Base-by-base conservation (phyloP, 2,888 invertebrate genomes). In the Eilema caniola region DNA sequence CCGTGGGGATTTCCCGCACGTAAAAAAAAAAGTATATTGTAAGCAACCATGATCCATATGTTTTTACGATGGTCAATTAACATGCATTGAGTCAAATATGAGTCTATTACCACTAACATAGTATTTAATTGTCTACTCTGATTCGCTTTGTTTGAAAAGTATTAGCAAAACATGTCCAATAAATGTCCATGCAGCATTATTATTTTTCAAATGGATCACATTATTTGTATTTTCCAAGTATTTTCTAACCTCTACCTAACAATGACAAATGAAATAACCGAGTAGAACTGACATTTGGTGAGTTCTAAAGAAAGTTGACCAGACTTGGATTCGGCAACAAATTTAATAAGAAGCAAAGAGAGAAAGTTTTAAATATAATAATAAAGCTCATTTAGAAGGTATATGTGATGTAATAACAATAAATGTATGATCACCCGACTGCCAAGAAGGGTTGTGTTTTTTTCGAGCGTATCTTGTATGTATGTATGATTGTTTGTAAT, bases 321-420 rank as follows among this genome's bases (percentile, higher is more conserved):
- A 53, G n/a, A n/a, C 53, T 53, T 53, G 53, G 53, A 53, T n/a
- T 53, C 53, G n/a, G n/a, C 53, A 53, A 53, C n/a, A 53, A n/a
- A 53, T 53, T 53, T 53, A 53, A 53, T 53, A 2, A 53, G 47
- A 20, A 47, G 53, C n/a, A n/a, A 53, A n/a, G 20, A 53, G 53
- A 53, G 53, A n/a, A 53, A 53, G 53, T 53, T n/a, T n/a, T 8
- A 53, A 53, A n/a, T 53, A 53, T 53, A 53, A 53, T n/a, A 53
- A 53, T n/a, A 53, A 53, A 53, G 53, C 53, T 53, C n/a, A 53
- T 53, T 53, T 53, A 53, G n/a, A 53, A 53, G 20, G 53, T n/a
- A 53, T 53, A n/a, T 53, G 53, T 53, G 10, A 53, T n/a, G 53
- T 53, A 53, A 53, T n/a, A 53, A n/a, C n/a, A 53, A 53, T n/a